A percentile compares a stretch with the other conserved stretches of the same genome.
phyloP scores from a whole-genome alignment of 2,888 invertebrate genomes.

The Melanchra persicariae region DNA sequence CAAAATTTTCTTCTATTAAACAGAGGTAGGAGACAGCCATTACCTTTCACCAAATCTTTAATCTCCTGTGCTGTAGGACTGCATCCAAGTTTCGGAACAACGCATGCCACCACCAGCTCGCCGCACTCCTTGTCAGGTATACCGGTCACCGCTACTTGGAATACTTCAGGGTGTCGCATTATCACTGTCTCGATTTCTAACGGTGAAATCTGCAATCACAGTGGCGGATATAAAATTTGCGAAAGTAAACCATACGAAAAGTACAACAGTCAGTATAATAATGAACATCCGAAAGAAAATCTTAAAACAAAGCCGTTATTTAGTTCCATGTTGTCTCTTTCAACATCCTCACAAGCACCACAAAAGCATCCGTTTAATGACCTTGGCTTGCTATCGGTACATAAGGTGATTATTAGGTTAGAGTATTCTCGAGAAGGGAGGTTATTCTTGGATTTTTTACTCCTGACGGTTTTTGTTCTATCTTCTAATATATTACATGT shows the following conservation, averaged over 20 bases:
- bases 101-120: slow-evolving; percentile 78
- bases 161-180: slow-evolving; percentile 74
- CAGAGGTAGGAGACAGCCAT: background rate
- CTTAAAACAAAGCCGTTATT: too few species aligned
- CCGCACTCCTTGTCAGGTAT: slow-evolving; percentile 74
- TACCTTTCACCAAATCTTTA: slow-evolving; percentile 78
- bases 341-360: too few species aligned
- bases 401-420: too few species aligned
- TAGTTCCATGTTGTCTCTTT: too few species aligned
- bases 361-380: too few species aligned
- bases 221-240: background rate
- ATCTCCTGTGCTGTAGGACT: slow-evolving; percentile 75
- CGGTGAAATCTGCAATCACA: slow-evolving; percentile 69
- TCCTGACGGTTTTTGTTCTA: too few species aligned
- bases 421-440: too few species aligned
- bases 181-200: slow-evolving; percentile 72
- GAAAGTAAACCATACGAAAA: background rate
- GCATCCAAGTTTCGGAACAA: slow-evolving; percentile 67
- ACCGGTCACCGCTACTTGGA: slow-evolving; percentile 76
- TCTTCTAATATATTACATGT: too few species aligned
- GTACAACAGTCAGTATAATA: too few species aligned
- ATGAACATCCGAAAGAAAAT: too few species aligned
- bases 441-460: too few species aligned
- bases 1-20: background rate
- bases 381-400: too few species aligned